Percentiles rank a stretch among this genome's conserved stretches.
Evolutionary conservation across 35 echinoderm and acorn worm species (phyloP).

Genomic region (Apostichopus californicus): DNA sequence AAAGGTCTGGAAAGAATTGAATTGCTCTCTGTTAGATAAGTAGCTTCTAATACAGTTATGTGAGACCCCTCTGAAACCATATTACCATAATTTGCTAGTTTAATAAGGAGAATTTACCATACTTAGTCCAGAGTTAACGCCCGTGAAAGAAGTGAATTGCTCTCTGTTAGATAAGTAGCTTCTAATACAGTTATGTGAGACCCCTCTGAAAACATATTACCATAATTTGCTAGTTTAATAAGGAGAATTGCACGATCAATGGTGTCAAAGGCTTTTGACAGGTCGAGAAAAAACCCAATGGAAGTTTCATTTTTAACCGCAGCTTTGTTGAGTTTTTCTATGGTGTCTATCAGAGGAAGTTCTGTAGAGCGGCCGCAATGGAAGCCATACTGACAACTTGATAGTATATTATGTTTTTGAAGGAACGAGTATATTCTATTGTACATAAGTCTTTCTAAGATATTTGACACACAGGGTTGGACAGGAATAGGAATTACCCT

Average conservation of each 20-base stretch:
- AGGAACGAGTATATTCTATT: neutral
- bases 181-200: neutral
- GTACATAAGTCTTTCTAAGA: constrained; percentile 12
- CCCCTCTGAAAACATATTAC: neutral
- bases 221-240: constrained; percentile 1
- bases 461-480: constrained; percentile 2
- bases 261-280: neutral
- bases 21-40: too few relatives aligned
- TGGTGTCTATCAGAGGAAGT: neutral
- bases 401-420: neutral
- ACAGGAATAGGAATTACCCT: constrained; percentile 13
- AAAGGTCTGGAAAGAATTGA: too few relatives aligned
- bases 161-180: neutral
- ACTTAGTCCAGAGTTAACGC: neutral
- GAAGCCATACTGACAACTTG: neutral
- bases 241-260: neutral
- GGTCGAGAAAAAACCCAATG: too few relatives aligned
- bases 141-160: neutral
- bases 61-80: too few relatives aligned
- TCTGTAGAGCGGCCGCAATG: neutral
- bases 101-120: neutral
- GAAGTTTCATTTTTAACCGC: neutral
- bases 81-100: too few relatives aligned
- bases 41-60: too few relatives aligned
- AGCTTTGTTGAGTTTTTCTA: neutral